Percentiles rank a stretch among this genome's conserved stretches.
Conservation (phyloP, 2,888 invertebrate genomes). For the Xestia xanthographa region DNA sequence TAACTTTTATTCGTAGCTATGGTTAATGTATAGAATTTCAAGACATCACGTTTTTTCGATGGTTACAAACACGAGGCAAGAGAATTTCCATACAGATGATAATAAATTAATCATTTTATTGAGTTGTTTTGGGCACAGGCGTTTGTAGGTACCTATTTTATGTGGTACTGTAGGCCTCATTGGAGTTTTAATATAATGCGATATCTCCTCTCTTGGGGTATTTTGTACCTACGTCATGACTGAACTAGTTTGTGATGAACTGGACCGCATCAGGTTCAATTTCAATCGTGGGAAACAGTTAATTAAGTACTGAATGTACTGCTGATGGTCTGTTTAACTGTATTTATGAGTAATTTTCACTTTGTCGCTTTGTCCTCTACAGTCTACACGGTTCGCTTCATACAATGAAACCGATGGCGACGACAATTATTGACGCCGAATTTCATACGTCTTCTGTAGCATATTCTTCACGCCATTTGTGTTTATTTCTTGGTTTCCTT, state of each 20-base stretch:
- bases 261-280: conserved; percentile 35
- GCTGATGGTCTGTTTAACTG: conserved; percentile 32
- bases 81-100: not conserved
- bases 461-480: conserved; percentile 12
- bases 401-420: conserved; percentile 19
- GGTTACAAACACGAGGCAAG: not conserved
- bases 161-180: not conserved
- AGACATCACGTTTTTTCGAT: conserved; percentile 5
- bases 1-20: not conserved
- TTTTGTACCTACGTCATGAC: not conserved
- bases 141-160: not conserved
- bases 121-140: not conserved
- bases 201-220: not conserved
- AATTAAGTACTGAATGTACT: conserved; percentile 14
- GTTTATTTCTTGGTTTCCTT: not conserved
- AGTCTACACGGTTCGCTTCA: conserved; percentile 32
- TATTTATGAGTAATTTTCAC: conserved; percentile 26
- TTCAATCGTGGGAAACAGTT: conserved; percentile 49
- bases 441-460: conserved; percentile 11
- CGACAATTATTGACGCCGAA: conserved; percentile 18
- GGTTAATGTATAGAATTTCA: conserved; percentile 3
- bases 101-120: conserved; percentile 18
- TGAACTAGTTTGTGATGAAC: conserved; percentile 9
- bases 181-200: not conserved
- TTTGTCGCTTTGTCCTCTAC: conserved; percentile 25